These are phyloP conservation scores for Andricus grossulariae DNA, from an alignment of 1,140 invertebrate genomes.

Conservation along the genomic window DNA sequence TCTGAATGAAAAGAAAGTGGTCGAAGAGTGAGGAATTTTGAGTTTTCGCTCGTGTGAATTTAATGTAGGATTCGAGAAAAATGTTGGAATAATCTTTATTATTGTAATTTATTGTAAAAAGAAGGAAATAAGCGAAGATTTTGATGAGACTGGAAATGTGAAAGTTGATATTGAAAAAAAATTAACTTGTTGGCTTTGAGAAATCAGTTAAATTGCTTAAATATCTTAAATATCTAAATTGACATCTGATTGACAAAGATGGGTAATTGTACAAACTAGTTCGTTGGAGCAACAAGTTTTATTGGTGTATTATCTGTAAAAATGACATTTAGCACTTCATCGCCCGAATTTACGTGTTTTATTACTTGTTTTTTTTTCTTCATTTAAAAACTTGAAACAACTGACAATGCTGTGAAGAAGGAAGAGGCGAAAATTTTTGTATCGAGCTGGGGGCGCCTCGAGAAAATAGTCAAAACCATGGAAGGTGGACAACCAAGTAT, in stretches of 20 bases:
- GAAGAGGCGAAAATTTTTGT: background rate
- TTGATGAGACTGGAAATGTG: background rate
- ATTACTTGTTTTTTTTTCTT: constrained; percentile 17
- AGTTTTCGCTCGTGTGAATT: constrained; percentile 9
- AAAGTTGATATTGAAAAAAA: background rate
- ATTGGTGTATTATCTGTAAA: constrained; percentile 13
- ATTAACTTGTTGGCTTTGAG: background rate
- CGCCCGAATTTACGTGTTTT: constrained; percentile 13
- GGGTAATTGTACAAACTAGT: background rate
- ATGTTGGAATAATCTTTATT: constrained; percentile 35
- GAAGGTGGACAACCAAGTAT: constrained; percentile 39
- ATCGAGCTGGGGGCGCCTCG: constrained; percentile 47
- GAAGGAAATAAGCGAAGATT: constrained; percentile 37
- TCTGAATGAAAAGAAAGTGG: background rate
- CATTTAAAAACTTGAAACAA: constrained; percentile 1
- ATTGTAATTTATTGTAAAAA: constrained; percentile 55
- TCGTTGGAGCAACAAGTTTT: background rate
- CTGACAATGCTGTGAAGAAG: constrained; percentile 23
- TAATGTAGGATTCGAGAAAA: constrained; percentile 6
- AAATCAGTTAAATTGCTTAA: background rate
- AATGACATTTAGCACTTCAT: constrained; percentile 11
- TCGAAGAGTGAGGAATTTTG: background rate
- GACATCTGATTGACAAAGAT: background rate
- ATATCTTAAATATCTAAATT: background rate
- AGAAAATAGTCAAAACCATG: constrained; percentile 53